Percentiles rank a stretch among this genome's conserved stretches.
Conservation (phyloP, 2,113 vertebrate species). For the Pachyramphus minor region DNA sequence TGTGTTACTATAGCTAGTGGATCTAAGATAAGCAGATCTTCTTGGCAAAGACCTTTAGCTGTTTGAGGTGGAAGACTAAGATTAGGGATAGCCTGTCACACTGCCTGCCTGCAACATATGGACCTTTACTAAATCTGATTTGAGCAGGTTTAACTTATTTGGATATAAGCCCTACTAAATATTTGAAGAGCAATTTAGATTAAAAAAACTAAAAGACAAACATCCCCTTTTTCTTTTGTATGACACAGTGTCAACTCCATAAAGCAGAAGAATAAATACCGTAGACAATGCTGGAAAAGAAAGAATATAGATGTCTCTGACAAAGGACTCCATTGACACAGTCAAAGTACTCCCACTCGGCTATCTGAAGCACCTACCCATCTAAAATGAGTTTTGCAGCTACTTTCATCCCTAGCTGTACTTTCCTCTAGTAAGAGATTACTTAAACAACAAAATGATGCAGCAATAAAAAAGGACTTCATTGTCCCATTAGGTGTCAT, state of each 20-base stretch:
- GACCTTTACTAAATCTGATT: conserved; percentile 23
- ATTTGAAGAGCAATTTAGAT: not conserved
- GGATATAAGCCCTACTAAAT: not conserved
- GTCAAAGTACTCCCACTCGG: not conserved
- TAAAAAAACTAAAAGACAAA: not conserved
- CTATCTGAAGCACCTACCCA: not conserved
- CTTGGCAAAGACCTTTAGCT: not conserved
- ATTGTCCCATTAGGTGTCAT: not conserved
- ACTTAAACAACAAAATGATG: not conserved
- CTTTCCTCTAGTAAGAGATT: not conserved
- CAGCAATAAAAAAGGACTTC: not conserved
- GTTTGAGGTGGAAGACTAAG: not conserved
- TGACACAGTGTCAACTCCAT: not conserved
- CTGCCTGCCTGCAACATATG: not conserved
- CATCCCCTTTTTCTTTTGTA: not conserved
- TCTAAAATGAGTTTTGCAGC: not conserved
- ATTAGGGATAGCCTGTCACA: not conserved
- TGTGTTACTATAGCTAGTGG: not conserved
- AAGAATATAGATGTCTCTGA: not conserved
- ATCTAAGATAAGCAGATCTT: conserved; percentile 22
- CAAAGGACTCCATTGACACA: not conserved
- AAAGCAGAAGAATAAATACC: not conserved
- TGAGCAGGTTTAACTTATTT: conserved; percentile 11
- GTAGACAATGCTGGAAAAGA: not conserved
- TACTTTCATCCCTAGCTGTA: not conserved